Base-by-base conservation (phyloP, 2,888 invertebrate genomes). In the Resseliella maxima region DNA sequence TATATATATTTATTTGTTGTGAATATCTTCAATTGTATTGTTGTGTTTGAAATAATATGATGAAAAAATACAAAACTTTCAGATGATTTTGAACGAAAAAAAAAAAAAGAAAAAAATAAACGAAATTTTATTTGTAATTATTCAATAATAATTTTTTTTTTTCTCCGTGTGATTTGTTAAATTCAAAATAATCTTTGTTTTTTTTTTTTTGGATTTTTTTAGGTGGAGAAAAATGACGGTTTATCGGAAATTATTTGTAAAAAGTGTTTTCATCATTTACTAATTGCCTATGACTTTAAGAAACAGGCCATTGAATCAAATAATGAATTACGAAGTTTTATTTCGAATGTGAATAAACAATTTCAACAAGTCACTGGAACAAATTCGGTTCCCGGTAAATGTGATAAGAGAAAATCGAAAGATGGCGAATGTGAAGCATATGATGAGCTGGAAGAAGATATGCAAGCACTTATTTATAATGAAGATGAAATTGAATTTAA, bases 201-300 rank as follows among this genome's bases (percentile, higher is more conserved):
- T 50, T 21, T 27, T 3, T 31, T 15, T 50, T 46, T 46, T n/a
- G n/a, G 41, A 18, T 86, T 27, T 83, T 86, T 88, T 64, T 54
- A 90, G 90, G 85, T 89, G n/a, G 86, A 87, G 54, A 87, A 88
- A 85, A 87, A 88, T 21, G 89, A 90, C 86, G 89, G 89, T 83
- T 87, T 90, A 87, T 90, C 90, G 12, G 87, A 87, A 27, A 87
- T 89, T 36, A 88, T 90, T 50, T 90, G 90, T 86, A 87, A 87
- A 0, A 89, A 88, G 85, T 90, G 90, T 87, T 86, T 88, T 3
- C 83, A 86, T 5, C 89, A 89, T 3, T 88, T 90, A 1, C 89
- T 89, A 87, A 83, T 90, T 1, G 88, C 90, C 0, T 88, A 89
- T 45, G 89, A 88, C 21, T 90, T 90, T 87, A 88, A 89, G 38